phyloP scores from a whole-genome alignment of 2,797 vertebrate genomes.

The Taenioides sp. region DNA sequence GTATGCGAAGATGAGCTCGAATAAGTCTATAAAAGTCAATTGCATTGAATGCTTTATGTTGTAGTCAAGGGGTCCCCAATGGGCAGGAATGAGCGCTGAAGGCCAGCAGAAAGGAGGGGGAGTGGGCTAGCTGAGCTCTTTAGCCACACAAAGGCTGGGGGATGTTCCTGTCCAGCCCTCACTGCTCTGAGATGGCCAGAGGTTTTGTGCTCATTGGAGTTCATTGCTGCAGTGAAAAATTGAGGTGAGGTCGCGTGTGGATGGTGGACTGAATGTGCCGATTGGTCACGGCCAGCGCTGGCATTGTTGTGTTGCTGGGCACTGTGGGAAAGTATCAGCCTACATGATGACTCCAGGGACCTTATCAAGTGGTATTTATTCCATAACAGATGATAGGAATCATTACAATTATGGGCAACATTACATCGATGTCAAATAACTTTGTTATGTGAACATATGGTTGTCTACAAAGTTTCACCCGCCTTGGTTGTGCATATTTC shows the following conservation, averaged over 20 bases:
- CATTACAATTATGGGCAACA: constrained; percentile 67
- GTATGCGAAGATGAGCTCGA: constrained; percentile 86
- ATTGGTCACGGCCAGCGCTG: constrained; percentile 91
- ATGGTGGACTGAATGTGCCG: constrained; percentile 89
- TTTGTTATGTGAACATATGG: not conserved
- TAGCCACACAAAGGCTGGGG: constrained; percentile 86
- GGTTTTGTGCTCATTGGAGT: constrained; percentile 80
- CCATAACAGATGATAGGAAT: constrained; percentile 83
- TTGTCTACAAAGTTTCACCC: not conserved
- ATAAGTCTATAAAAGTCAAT: constrained; percentile 99
- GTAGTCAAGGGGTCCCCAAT: constrained; percentile 90
- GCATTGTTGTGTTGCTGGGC: constrained; percentile 85
- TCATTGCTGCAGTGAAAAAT: constrained; percentile 96
- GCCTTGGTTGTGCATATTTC: not conserved
- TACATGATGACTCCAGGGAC: constrained; percentile 81
- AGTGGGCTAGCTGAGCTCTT: constrained; percentile 77
- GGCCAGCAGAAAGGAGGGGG: constrained; percentile 87
- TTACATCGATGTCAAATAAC: constrained; percentile 44
- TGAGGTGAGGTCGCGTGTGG: constrained; percentile 95
- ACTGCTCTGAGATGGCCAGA: constrained; percentile 66
- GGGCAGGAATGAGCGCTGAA: constrained; percentile 83
- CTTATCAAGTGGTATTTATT: constrained; percentile 82
- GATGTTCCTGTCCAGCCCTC: constrained; percentile 69
- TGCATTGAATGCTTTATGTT: constrained; percentile 95
- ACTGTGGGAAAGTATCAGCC: constrained; percentile 98